phyloP scores from a whole-genome alignment of 2,113 vertebrate genomes.

The Geococcyx californianus region DNA sequence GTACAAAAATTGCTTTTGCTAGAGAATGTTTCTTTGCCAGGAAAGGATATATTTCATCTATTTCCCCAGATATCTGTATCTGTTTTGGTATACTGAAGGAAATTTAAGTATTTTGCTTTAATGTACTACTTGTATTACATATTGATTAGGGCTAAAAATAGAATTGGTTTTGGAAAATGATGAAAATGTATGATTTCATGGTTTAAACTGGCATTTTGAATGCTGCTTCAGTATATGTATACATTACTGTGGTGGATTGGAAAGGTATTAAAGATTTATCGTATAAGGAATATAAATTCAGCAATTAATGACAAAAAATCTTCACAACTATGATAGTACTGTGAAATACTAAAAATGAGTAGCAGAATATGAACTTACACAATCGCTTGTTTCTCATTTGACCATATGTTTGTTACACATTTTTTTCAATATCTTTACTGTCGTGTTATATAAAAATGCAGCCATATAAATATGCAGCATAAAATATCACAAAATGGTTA shows the following conservation, averaged over 20 bases:
- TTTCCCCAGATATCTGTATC: background rate
- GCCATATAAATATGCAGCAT: background rate
- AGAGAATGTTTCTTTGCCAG: background rate
- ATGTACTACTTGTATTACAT: background rate
- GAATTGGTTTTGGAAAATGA: background rate
- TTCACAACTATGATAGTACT: background rate
- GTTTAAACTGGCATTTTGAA: background rate
- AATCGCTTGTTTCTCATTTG: background rate
- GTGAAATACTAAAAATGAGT: background rate
- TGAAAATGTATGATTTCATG: background rate
- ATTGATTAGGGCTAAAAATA: background rate
- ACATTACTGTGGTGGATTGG: background rate
- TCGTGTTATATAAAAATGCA: background rate
- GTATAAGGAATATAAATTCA: background rate
- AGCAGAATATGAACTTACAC: background rate
- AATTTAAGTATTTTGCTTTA: background rate
- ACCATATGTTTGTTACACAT: background rate
- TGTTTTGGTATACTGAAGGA: background rate
- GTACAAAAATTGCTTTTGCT: background rate
- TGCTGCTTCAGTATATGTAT: background rate
- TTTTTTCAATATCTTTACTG: background rate
- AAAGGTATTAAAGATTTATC: background rate
- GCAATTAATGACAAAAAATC: background rate
- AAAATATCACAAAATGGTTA: background rate
- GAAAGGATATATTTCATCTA: background rate